Evolutionary conservation across 2,888 invertebrate genomes (phyloP).

Genomic region (Ornithoptera alexandrae): DNA sequence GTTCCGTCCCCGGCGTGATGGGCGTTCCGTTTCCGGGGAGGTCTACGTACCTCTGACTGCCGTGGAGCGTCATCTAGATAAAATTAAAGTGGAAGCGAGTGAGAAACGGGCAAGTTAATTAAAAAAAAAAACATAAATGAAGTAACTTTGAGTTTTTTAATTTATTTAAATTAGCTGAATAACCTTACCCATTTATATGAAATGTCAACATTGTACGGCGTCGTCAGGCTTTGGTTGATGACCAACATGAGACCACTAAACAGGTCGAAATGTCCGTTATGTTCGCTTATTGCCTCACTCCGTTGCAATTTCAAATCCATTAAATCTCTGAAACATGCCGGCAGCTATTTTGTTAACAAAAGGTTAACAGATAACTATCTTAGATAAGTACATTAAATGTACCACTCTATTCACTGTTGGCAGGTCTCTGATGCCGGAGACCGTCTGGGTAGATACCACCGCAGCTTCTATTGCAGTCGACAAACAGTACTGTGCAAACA

Average conservation of each 20-base stretch:
- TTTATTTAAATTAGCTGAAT: neutral
- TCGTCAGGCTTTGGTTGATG: constrained; percentile 20
- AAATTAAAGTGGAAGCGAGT: neutral
- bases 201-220: constrained; percentile 19
- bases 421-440: no score
- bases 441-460: no score
- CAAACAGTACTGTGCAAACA: no score
- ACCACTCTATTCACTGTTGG: no score
- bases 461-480: no score
- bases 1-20: constrained; percentile 19
- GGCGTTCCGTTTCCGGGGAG: constrained; percentile 21
- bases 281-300: neutral
- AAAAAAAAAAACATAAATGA: no score
- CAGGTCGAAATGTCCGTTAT: constrained; percentile 2
- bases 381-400: no score
- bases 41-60: constrained; percentile 15
- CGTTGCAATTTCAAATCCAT: neutral
- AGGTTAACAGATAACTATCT: no score
- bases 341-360: no score
- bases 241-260: constrained; percentile 19
- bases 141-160: no score
- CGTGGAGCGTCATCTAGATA: constrained; percentile 18
- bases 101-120: no score
- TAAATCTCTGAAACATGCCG: constrained; percentile 1
- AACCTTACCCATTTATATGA: constrained; percentile 25